Evolutionary conservation across 2,113 vertebrate species (phyloP), one percentile per base, ranked within the genome.

Genomic region (Corapipo altera): DNA sequence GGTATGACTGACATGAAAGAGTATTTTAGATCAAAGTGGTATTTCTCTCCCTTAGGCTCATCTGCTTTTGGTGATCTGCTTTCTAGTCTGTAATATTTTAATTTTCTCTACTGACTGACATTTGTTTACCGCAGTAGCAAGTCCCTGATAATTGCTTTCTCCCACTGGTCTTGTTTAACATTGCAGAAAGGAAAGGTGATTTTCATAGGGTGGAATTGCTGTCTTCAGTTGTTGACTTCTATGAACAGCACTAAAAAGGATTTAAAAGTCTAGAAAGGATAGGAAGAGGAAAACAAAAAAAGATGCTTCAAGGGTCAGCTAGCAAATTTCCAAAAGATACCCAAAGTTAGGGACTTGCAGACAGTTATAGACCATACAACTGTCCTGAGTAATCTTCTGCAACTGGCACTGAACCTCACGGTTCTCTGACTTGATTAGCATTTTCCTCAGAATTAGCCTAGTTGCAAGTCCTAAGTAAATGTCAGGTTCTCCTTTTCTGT

Each of bases 401-500:
- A 85, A 43, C 11, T 76, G 41, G 5, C 69, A 16, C 20, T 89
- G 62, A 91, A 49, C 37, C 9, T 8, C 24, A 3, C 21, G 30
- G 2, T 14, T 64, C 52, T 73, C 19, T 24, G 48, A 35, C 10
- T 39, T 85, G 19, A 78, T 16, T 8, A 75, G 2, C 32, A 37
- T 79, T 91, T 91, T 81, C 32, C 30, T 61, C 11, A 78, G 83
- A 86, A 88, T 74, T 20, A 77, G 9, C 11, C 66, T 41, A 64
- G 43, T 26, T 83, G 26, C 37, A 57, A 90, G 23, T 81, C 65
- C 61, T 72, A 37, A 84, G 21, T 69, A 94, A 97, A 97, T 97
- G 88, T 75, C 88, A 96, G 17, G 72, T 96, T 97, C 95, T 86
- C 52, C 52, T 96, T 95, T 94, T 93, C 72, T 88, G 32, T 73